Percentiles rank a stretch among this genome's conserved stretches.
These are phyloP conservation scores for Pontoporia blainvillei DNA, from an alignment of 2,113 vertebrate genomes.

Conservation along the genomic window DNA sequence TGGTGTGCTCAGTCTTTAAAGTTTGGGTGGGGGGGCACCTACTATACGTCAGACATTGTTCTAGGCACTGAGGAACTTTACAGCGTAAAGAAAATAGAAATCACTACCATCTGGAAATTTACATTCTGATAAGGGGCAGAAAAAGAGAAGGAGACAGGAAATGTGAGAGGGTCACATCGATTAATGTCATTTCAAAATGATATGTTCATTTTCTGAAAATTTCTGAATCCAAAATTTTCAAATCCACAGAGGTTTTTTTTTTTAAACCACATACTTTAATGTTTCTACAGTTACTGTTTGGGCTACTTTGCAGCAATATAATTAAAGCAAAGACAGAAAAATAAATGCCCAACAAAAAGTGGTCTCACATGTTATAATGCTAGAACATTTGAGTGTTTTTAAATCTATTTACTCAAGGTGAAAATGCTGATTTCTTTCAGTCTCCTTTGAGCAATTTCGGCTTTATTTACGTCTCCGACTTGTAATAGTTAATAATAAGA, in stretches of 20 bases:
- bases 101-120: background rate
- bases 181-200: background rate
- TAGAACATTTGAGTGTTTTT: background rate
- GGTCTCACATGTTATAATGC: background rate
- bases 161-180: background rate
- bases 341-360: background rate
- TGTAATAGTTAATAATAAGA: background rate
- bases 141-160: background rate
- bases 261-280: background rate
- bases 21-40: background rate
- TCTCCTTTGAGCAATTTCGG: background rate
- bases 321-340: background rate
- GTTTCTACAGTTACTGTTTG: background rate
- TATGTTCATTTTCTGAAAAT: conserved; percentile 12
- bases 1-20: background rate
- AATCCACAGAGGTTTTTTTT: background rate
- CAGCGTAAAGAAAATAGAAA: background rate
- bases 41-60: background rate
- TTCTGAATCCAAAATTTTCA: background rate
- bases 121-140: background rate
- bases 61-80: background rate
- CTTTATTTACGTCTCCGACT: background rate
- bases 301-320: background rate
- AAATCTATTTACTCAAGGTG: background rate
- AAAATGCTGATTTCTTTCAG: background rate